Base-by-base conservation (phyloP, 1,140 invertebrate species). In the Drosophila ambigua region DNA sequence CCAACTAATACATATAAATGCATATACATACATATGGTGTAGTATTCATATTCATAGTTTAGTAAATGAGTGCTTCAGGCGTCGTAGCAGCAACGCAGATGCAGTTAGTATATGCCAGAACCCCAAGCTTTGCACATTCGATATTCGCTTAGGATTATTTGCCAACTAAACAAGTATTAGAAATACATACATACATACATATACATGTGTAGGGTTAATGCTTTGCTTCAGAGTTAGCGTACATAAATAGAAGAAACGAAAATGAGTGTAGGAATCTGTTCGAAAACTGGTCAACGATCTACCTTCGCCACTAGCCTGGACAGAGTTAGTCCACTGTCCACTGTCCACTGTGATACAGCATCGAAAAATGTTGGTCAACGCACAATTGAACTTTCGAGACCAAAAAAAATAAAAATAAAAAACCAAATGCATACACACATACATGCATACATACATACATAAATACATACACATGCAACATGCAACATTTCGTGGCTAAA, bases 71-170 rank as follows among this genome's bases (percentile, higher is more conserved):
- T 46, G 71, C 71, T 73, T 39, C 57, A 74, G 72, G 71, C 20
- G 2, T 20, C 20, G 20, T 20, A 20, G 1, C 20, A 20, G 20
- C 44, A 52, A 63, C 58, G 69, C 71, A 73, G 1, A 24, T 7
- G 6, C 69, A 63, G 44, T 41, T 26, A 20, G 20, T 20, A 46
- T 13, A 71, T 58, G 41, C 49, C 52, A 51, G 31, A 65, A 44
- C 53, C 58, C 65, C 65, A 72, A 59, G 68, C 72, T 73, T 73
- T 74, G 69, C 71, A 74, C 73, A 74, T 64, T 59, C 59, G 48
- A 73, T 72, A 73, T 55, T 35, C 23, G 1, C 23, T 35, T 64
- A 74, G 60, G 53, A 73, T 74, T 71, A 57, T 35, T 65, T 44
- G 73, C 48, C 72, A 28, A 28, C 5, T 6, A 6, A 7, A 28